These are phyloP conservation scores for Eupeodes corollae DNA, from an alignment of 1,140 invertebrate species.

Conservation along the genomic window DNA sequence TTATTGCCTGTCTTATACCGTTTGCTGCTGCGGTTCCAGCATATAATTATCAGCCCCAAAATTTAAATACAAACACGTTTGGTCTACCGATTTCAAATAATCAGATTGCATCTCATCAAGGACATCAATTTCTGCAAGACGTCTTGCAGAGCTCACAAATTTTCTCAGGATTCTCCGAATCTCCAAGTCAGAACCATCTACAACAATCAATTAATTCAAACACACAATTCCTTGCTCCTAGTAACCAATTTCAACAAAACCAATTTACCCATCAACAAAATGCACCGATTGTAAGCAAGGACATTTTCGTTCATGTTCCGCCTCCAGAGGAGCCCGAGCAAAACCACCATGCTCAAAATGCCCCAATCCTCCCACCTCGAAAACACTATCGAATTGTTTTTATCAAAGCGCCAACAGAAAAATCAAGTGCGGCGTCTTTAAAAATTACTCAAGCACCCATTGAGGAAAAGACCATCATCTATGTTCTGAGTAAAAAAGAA, in stretches of 20 bases:
- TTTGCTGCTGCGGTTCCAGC: slow-evolving; percentile 21
- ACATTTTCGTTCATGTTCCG: slow-evolving; percentile 34
- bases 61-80: slow-evolving; percentile 2
- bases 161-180: slow-evolving; percentile 2
- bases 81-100: slow-evolving; percentile 11
- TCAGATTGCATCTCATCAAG: slow-evolving; percentile 1
- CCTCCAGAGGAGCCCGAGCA: slow-evolving; percentile 23
- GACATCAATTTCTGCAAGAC: slow-evolving; percentile 18
- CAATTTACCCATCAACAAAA: slow-evolving; percentile 7
- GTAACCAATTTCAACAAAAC: slow-evolving; percentile 3
- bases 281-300: slow-evolving; percentile 23
- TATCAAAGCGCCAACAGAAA: slow-evolving; percentile 67
- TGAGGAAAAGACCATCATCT: slow-evolving; percentile 76
- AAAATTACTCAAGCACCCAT: slow-evolving; percentile 48
- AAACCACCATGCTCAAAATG: slow-evolving; percentile 10
- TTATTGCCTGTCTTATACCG: slow-evolving; percentile 20
- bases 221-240: background rate
- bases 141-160: slow-evolving; percentile 15
- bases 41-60: slow-evolving; percentile 25
- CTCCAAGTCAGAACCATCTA: background rate
- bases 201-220: slow-evolving; percentile 8
- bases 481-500: slow-evolving; percentile 72
- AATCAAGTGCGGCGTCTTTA: slow-evolving; percentile 49
- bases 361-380: slow-evolving; percentile 42
- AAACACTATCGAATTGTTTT: slow-evolving; percentile 81